A percentile compares a stretch with the other conserved stretches of the same genome.
These are phyloP conservation scores for Drymodes brunneopygia DNA, from an alignment of 2,113 vertebrate genomes.

Conservation along the genomic window DNA sequence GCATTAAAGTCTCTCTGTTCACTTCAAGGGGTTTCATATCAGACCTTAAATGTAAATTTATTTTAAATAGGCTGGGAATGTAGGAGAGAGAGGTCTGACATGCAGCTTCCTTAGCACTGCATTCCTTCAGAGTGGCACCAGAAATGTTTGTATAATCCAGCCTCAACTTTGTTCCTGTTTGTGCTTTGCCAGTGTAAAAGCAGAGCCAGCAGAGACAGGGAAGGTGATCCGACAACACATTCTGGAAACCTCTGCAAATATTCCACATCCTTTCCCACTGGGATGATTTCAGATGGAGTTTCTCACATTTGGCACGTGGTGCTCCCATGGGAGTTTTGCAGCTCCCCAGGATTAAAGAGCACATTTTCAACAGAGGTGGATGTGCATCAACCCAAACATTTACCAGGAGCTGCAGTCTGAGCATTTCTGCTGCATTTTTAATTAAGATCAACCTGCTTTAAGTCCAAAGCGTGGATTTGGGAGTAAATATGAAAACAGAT, in stretches of 20 bases:
- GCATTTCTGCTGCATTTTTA: background rate
- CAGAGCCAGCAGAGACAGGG: background rate
- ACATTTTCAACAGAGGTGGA: background rate
- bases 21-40: constrained; percentile 26
- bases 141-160: background rate
- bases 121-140: background rate
- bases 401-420: background rate
- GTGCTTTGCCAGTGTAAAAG: background rate
- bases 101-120: background rate
- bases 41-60: constrained; percentile 45
- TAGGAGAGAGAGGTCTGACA: background rate
- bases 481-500: background rate
- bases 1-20: constrained; percentile 5
- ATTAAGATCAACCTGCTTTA: background rate
- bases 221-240: background rate
- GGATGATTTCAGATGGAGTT: background rate
- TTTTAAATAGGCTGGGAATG: background rate
- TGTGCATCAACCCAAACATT: background rate
- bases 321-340: background rate
- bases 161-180: background rate
- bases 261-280: background rate
- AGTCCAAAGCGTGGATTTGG: background rate
- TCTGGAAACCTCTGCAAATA: background rate
- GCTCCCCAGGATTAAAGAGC: background rate
- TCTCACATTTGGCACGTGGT: background rate